These are phyloP conservation scores for Chrysaora quinquecirrha DNA, from an alignment of 30 jellyfish, hydroid and myxozoan genomes.

Conservation along the genomic window DNA sequence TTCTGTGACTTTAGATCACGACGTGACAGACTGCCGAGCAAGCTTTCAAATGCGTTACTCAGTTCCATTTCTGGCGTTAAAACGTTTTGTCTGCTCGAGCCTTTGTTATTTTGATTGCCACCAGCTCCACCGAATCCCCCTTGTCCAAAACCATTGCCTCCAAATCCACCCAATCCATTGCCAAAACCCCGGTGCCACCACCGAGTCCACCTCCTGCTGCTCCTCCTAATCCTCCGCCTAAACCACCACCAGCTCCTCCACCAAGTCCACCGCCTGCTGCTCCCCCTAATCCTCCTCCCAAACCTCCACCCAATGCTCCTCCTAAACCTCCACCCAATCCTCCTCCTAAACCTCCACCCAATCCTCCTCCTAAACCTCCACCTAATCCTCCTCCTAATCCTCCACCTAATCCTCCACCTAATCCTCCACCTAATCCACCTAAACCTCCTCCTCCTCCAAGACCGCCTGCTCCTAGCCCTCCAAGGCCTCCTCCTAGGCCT, in stretches of 20 bases:
- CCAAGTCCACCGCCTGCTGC: conserved; percentile 64
- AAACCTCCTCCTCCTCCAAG: conserved; percentile 58
- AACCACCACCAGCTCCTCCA: conserved; percentile 42
- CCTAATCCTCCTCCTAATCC: conserved; percentile 53
- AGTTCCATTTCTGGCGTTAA: conserved; percentile 33
- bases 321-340: conserved; percentile 23
- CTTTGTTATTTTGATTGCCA: conserved; percentile 4
- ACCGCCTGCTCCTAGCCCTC: conserved; percentile 30
- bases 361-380: conserved; percentile 61
- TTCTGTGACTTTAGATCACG: conserved; percentile 46
- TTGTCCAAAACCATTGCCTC: conserved; percentile 28
- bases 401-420: conserved; percentile 61
- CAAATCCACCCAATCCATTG: conserved; percentile 18
- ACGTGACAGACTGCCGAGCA: conserved; percentile 58
- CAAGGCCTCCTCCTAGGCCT: conserved; percentile 46
- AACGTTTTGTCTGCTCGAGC: conserved; percentile 37
- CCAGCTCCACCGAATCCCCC: conserved; percentile 29
- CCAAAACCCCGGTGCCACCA: conserved; percentile 50
- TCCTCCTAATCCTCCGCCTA: conserved; percentile 69
- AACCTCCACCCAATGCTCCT: conserved; percentile 57
- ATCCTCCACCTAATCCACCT: conserved; percentile 50
- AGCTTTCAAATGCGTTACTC: conserved; percentile 46
- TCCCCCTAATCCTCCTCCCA: conserved; percentile 78
- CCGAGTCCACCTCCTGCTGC: conserved; percentile 43
- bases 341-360: conserved; percentile 61